Evolutionary conservation across 2,113 vertebrate genomes (phyloP), one percentile per base, ranked within the genome.

Genomic region (Mobula hypostoma): DNA sequence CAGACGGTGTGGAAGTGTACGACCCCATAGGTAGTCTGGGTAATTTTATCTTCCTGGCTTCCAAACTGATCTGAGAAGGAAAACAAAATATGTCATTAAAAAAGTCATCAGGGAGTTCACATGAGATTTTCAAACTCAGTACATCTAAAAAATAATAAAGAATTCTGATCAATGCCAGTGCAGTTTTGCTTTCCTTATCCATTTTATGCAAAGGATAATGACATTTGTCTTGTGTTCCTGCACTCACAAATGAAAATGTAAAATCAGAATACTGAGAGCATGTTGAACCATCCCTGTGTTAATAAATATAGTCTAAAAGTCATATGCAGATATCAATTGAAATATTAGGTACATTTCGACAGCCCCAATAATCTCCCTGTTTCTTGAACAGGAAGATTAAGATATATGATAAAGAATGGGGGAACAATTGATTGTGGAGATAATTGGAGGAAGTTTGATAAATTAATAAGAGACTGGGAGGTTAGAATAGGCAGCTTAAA

Each of bases 11-110:
- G 94, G 98, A 96, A 0, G 98, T 97, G 95, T 98, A 98, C 95
- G 98, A 98, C 95, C 98, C 99, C 94, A 98, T 98, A 24, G 98
- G 98, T 96, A 99, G 97, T 94, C 98, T 97, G 96, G 98, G 98
- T 95, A 99, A 97, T 95, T 96, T 98, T 96, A 99, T 99, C 96
- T 97, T 98, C 94, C 96, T 97, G 95, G 99, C 98, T 94, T 99
- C 98, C 97, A 99, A 97, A 94, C 96, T 97, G 96, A 99, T 99
- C 99, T 99, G 96, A 76, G 15, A 76, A 9, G 63, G 3, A 92
- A 95, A 74, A 94, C 79, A 94, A 0, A 94, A n/a, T 95, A 11
- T n/a, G 8, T 48, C 21, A 63, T 12, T 40, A 36, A 78, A 74
- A 76, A 74, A 72, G 36, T 24, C 0, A 36, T 32, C 19, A 15